These are phyloP conservation scores for Drosophila sproati DNA, from an alignment of 1,140 invertebrate genomes.

Conservation along the genomic window DNA sequence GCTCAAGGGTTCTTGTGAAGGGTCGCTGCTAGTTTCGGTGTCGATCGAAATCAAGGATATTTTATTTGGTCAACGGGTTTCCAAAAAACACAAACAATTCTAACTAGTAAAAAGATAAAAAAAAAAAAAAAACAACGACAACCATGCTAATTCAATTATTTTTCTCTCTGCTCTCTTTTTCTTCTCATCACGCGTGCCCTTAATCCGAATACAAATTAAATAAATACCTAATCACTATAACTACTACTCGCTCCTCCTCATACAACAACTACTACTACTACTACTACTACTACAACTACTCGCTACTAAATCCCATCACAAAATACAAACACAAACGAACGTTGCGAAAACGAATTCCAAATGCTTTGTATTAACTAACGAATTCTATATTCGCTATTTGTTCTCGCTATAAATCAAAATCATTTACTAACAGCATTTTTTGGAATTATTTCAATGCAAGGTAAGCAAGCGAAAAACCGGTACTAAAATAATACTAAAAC, in stretches of 20 bases:
- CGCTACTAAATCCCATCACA: constrained; percentile 53
- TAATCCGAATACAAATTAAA: constrained; percentile 51
- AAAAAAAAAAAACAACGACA: constrained; percentile 57
- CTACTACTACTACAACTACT: constrained; percentile 52
- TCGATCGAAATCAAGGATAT: constrained; percentile 48
- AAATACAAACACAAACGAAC: constrained; percentile 39
- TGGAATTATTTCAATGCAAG: constrained; percentile 99
- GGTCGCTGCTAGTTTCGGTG: constrained; percentile 45
- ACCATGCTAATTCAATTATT: constrained; percentile 84
- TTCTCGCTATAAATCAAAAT: constrained; percentile 61
- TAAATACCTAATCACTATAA: constrained; percentile 57
- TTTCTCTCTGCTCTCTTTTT: constrained; percentile 84
- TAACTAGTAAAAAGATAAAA: constrained; percentile 19
- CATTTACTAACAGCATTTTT: constrained; percentile 93
- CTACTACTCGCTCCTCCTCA: constrained; percentile 37
- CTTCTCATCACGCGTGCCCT: constrained; percentile 79
- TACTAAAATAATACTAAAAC: constrained; percentile 78
- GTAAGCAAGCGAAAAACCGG: constrained; percentile 89
- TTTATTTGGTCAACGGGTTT: constrained; percentile 33
- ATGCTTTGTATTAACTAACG: constrained; percentile 73
- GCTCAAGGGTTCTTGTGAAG: constrained; percentile 38
- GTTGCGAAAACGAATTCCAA: constrained; percentile 58
- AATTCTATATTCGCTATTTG: constrained; percentile 61
- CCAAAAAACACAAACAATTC: constrained; percentile 53
- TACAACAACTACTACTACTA: constrained; percentile 62